phyloP scores from a whole-genome alignment of 1,140 invertebrate species.

The Stegodyphus dumicola region DNA sequence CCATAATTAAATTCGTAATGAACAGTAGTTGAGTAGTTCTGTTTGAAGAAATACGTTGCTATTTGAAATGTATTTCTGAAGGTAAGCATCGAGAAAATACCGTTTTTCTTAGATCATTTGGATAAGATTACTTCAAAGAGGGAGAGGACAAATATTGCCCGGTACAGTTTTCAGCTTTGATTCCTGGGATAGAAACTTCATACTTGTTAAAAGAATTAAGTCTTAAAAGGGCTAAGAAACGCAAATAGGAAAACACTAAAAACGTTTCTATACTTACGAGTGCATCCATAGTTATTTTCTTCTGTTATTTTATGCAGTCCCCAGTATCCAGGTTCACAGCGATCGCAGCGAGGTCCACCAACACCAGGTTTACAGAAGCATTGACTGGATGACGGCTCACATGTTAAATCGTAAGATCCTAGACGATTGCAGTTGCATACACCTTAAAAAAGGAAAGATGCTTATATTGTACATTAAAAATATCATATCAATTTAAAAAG shows the following conservation, averaged over 20 bases:
- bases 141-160: too few relatives aligned
- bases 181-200: too few relatives aligned
- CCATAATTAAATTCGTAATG: too few relatives aligned
- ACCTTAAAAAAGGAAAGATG: constrained; percentile 63
- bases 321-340: constrained; percentile 79
- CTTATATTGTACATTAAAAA: background rate
- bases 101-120: too few relatives aligned
- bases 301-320: constrained; percentile 84
- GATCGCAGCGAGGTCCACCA: constrained; percentile 86
- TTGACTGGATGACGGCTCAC: constrained; percentile 82
- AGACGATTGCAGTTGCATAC: constrained; percentile 69
- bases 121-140: too few relatives aligned
- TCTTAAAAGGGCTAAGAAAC: background rate
- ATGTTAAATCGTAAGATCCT: constrained; percentile 75
- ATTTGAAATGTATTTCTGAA: too few relatives aligned
- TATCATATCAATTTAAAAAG: too few relatives aligned
- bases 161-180: too few relatives aligned
- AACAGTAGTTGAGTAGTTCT: too few relatives aligned
- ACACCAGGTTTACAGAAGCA: constrained; percentile 88
- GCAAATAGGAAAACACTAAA: background rate
- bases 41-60: too few relatives aligned
- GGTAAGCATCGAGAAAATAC: too few relatives aligned
- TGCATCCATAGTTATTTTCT: constrained; percentile 83
- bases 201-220: too few relatives aligned
- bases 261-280: constrained; percentile 76